Evolutionary conservation across 2,797 vertebrate species (phyloP).

Genomic region (Platalea minor): DNA sequence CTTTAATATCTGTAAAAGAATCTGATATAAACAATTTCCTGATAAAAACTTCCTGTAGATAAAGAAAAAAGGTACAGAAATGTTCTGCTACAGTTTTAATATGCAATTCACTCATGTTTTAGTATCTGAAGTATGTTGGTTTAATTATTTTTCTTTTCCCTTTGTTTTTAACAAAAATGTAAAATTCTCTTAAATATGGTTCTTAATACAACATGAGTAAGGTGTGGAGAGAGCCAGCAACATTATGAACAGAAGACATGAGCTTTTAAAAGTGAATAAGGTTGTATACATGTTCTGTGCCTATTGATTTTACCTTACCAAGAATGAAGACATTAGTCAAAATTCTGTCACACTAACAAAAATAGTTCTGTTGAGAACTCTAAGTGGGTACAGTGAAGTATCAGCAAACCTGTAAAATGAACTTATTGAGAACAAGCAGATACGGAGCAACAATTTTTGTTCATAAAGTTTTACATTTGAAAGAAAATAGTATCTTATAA

Average conservation of each 20-base stretch:
- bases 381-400: not conserved
- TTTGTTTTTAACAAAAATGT: not conserved
- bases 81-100: not conserved
- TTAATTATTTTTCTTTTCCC: not conserved
- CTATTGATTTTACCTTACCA: not conserved
- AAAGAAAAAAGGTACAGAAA: not conserved
- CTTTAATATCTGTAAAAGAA: not conserved
- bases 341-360: not conserved
- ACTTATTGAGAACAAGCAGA: not conserved
- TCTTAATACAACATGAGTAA: not conserved
- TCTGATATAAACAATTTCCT: not conserved
- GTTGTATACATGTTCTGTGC: fast-evolving
- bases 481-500: not conserved
- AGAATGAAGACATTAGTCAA: not conserved
- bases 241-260: not conserved
- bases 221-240: not conserved
- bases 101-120: not conserved
- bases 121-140: not conserved
- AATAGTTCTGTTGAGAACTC: not conserved
- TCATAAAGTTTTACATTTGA: not conserved
- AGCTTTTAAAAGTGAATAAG: not conserved
- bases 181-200: not conserved
- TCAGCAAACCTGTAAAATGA: not conserved
- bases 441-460: not conserved
- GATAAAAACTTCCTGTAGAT: not conserved